Percentiles rank a stretch among this genome's conserved stretches.
These are phyloP conservation scores for Tetranychus truncatus DNA, from an alignment of 2,888 invertebrate genomes.

Conservation along the genomic window DNA sequence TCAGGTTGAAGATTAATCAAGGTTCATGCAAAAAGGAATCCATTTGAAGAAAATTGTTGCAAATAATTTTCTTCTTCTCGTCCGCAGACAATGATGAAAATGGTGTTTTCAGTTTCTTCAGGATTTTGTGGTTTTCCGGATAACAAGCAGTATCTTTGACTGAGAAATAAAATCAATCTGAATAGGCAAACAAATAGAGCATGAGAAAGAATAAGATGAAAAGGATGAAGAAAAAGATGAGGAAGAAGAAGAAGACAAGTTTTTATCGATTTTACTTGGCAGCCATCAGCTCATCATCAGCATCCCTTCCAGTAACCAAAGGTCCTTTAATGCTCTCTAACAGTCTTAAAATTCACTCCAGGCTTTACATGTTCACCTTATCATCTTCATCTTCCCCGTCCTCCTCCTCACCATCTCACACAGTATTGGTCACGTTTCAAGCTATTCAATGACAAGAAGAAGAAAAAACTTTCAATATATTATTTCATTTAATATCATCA, in stretches of 20 bases:
- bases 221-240: not conserved
- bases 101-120: not conserved
- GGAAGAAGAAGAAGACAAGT: not conserved
- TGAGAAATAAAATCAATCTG: not conserved
- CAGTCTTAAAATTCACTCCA: not conserved
- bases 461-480: not conserved
- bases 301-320: not conserved
- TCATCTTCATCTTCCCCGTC: not conserved
- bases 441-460: not conserved
- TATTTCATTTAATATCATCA: not conserved
- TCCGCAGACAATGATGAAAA: not conserved
- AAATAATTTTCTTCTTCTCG: too few relatives aligned
- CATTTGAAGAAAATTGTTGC: too few relatives aligned
- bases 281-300: not conserved
- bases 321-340: not conserved
- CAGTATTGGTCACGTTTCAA: not conserved
- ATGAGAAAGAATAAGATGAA: not conserved
- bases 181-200: not conserved
- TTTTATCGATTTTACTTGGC: not conserved
- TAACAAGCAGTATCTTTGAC: not conserved
- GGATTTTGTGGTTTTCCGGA: not conserved
- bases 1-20: too few relatives aligned
- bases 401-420: not conserved
- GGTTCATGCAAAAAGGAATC: too few relatives aligned
- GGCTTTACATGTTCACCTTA: not conserved